phyloP scores from a whole-genome alignment of 2,888 invertebrate species.

The Archips xylosteana region DNA sequence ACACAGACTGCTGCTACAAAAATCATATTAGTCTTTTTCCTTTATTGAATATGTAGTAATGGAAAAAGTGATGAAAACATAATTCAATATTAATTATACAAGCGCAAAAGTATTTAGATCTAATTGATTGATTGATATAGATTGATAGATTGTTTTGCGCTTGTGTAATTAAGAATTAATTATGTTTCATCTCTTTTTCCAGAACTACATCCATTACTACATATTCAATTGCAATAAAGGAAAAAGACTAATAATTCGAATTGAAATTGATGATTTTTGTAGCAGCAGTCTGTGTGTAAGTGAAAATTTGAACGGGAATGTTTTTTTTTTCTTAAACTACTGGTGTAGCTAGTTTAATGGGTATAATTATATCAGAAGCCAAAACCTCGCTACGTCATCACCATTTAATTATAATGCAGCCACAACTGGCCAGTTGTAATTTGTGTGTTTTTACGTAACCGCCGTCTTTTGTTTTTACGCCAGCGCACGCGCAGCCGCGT shows the following conservation, averaged over 20 bases:
- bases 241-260: no score
- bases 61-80: background rate
- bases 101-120: background rate
- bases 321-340: background rate
- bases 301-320: no score
- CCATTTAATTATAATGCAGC: constrained; percentile 48
- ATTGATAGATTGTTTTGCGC: background rate
- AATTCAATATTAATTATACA: background rate
- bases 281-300: no score
- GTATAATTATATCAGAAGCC: background rate
- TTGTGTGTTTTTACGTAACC: constrained; percentile 62
- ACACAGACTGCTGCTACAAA: no score
- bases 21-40: no score
- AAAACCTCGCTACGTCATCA: background rate
- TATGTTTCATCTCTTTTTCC: background rate
- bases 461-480: constrained; percentile 56
- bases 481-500: constrained; percentile 53
- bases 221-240: no score
- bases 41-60: no score
- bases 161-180: background rate
- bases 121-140: background rate
- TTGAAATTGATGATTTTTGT: no score
- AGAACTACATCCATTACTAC: background rate
- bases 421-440: constrained; percentile 52
- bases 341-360: background rate